Evolutionary conservation across 2,113 vertebrate species (phyloP).

Genomic region (Herpailurus yagouaroundi): DNA sequence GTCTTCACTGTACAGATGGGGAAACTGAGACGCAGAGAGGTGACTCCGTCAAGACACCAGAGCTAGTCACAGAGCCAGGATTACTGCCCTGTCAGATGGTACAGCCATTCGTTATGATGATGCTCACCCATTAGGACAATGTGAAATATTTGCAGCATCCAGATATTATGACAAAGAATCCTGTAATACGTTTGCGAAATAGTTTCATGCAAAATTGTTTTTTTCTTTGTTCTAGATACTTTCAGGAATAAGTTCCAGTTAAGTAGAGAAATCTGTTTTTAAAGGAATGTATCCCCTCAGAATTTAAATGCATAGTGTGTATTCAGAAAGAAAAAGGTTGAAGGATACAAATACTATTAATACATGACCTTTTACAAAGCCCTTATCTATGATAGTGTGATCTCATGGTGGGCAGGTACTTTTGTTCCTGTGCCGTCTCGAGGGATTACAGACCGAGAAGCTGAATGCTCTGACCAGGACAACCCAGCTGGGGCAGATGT

Average conservation of each 20-base stretch:
- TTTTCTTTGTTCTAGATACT: background rate
- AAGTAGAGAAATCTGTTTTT: background rate
- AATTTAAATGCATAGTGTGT: background rate
- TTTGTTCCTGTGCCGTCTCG: too few relatives aligned
- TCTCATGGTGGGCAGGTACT: rapidly evolving
- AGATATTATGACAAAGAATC: background rate
- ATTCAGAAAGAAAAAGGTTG: background rate
- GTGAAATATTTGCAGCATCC: background rate
- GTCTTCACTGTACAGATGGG: background rate
- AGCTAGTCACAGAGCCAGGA: background rate
- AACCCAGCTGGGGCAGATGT: background rate
- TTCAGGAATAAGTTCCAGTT: background rate
- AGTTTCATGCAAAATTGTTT: background rate
- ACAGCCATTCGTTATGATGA: too few relatives aligned
- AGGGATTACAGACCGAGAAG: background rate
- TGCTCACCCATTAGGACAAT: background rate
- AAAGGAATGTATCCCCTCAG: background rate
- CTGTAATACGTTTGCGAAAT: background rate
- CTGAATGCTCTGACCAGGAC: background rate
- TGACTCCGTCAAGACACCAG: background rate
- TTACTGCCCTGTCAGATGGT: background rate
- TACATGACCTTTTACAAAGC: background rate
- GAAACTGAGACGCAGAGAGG: background rate
- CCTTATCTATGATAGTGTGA: background rate
- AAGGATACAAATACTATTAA: background rate